These are phyloP conservation scores for Cichlasoma orientale DNA, from an alignment of 2,797 vertebrate species.

Conservation along the genomic window DNA sequence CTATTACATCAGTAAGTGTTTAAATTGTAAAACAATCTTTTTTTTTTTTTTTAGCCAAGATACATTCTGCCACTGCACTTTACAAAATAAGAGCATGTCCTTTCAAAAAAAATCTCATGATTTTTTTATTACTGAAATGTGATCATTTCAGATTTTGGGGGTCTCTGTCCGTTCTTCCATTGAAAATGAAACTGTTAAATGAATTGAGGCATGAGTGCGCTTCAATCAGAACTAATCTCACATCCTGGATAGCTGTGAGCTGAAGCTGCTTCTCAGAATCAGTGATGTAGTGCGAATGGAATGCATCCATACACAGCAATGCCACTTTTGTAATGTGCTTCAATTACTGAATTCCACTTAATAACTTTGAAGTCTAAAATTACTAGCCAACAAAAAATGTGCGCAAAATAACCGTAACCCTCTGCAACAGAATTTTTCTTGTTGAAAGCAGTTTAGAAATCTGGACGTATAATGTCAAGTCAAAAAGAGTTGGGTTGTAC, in stretches of 20 bases:
- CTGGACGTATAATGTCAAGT: too few relatives aligned
- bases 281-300: not conserved
- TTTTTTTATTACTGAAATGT: not conserved
- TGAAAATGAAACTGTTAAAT: not conserved
- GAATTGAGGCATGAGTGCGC: not conserved
- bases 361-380: not conserved
- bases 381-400: not conserved
- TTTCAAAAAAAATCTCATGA: not conserved
- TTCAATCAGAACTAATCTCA: conserved; percentile 24
- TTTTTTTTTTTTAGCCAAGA: not conserved
- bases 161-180: not conserved
- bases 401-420: not conserved
- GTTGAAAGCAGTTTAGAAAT: too few relatives aligned
- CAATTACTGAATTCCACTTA: conserved; percentile 1
- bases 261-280: conserved; percentile 7
- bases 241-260: not conserved
- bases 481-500: too few relatives aligned
- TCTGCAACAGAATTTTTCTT: too few relatives aligned
- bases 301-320: not conserved
- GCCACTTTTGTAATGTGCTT: not conserved
- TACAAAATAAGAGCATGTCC: not conserved
- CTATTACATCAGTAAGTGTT: accelerated
- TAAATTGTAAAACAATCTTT: not conserved
- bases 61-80: not conserved
- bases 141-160: not conserved